Evolutionary conservation across 2,888 invertebrate species (phyloP).

Genomic region (Chesias legatella): DNA sequence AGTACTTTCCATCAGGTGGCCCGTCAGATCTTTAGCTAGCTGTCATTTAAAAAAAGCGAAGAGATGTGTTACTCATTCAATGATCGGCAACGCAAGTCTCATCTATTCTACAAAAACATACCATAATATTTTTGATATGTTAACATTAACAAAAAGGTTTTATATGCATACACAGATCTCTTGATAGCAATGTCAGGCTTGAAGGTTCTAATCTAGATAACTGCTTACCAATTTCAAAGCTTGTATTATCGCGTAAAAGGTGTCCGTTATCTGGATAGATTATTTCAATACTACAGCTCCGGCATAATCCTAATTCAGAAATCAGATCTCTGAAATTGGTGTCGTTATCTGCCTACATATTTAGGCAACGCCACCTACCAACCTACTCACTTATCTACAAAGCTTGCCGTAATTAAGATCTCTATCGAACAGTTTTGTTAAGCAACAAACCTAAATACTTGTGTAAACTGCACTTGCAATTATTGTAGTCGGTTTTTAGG

Average conservation of each 20-base stretch:
- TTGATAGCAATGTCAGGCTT: too few relatives aligned
- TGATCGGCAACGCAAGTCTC: too few relatives aligned
- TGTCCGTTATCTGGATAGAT: not conserved
- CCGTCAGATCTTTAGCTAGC: too few relatives aligned
- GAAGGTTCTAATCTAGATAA: not conserved
- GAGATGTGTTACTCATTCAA: too few relatives aligned
- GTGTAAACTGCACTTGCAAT: constrained; percentile 23
- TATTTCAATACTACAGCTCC: constrained; percentile 5
- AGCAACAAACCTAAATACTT: constrained; percentile 33
- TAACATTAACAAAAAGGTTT: too few relatives aligned
- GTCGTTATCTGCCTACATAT: constrained; percentile 19
- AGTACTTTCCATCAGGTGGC: too few relatives aligned
- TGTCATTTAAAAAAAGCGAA: too few relatives aligned
- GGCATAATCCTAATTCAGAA: constrained; percentile 1
- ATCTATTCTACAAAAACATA: too few relatives aligned
- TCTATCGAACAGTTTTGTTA: constrained; percentile 36
- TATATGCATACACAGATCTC: too few relatives aligned
- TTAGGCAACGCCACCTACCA: constrained; percentile 27
- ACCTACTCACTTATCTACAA: constrained; percentile 35
- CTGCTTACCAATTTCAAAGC: not conserved
- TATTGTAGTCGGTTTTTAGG: constrained; percentile 17
- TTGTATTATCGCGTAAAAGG: not conserved
- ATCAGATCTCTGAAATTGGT: constrained; percentile 11
- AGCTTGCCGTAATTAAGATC: constrained; percentile 39
- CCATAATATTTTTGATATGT: too few relatives aligned